phyloP scores from a whole-genome alignment of 2,113 vertebrate genomes.

The Bostrychus sinensis region DNA sequence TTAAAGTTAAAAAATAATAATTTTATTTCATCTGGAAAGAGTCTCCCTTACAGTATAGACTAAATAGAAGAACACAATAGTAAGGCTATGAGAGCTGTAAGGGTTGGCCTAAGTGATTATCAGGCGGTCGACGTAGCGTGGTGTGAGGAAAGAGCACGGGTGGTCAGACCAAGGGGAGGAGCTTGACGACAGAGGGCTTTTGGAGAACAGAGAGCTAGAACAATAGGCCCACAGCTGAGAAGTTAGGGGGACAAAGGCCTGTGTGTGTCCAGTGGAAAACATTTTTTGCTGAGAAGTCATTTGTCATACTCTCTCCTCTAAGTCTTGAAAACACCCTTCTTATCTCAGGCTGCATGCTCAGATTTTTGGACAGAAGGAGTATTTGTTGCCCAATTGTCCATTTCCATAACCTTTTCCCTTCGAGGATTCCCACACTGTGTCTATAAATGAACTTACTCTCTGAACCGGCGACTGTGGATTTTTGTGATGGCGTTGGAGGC shows the following conservation, averaged over 20 bases:
- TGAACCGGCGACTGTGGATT: slow-evolving; percentile 97
- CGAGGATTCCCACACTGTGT: slow-evolving; percentile 23
- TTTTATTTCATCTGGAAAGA: background rate
- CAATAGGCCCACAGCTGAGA: slow-evolving; percentile 67
- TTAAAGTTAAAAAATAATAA: no score
- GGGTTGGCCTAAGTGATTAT: background rate
- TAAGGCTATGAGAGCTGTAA: background rate
- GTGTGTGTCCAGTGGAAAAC: slow-evolving; percentile 66
- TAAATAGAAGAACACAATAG: background rate
- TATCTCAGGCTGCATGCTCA: slow-evolving; percentile 34
- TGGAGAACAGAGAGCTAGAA: slow-evolving; percentile 54
- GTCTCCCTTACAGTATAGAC: background rate
- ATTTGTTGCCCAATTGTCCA: slow-evolving; percentile 46
- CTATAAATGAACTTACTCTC: slow-evolving; percentile 87
- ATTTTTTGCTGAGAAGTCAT: slow-evolving; percentile 58
- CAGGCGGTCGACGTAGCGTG: slow-evolving; percentile 20
- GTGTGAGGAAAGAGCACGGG: slow-evolving; percentile 32
- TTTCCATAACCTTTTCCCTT: slow-evolving; percentile 35
- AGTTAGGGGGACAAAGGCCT: slow-evolving; percentile 65
- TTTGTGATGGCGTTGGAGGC: slow-evolving; percentile 95
- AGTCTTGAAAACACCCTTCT: slow-evolving; percentile 59
- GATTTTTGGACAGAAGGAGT: slow-evolving; percentile 48
- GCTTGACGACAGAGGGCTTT: slow-evolving; percentile 37
- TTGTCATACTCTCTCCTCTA: slow-evolving; percentile 66
- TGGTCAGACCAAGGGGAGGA: slow-evolving; percentile 48